Percentiles rank a stretch among this genome's conserved stretches.
These are phyloP conservation scores for Baronia brevicornis DNA, from an alignment of 2,888 invertebrate species.

Conservation along the genomic window DNA sequence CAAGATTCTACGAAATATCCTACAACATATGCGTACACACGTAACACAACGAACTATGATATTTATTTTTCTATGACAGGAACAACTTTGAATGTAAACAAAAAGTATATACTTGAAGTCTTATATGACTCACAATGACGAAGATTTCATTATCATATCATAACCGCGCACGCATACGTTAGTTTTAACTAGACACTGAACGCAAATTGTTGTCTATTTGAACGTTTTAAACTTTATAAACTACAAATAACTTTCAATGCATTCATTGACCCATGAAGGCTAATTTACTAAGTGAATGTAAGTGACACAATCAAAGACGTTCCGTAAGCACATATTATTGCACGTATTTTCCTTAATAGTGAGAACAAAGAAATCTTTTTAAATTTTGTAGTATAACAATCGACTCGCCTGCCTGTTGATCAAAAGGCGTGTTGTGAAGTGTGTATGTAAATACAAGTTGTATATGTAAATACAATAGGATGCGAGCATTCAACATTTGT, in stretches of 20 bases:
- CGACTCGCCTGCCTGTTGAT: constrained; percentile 66
- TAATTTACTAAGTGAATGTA: constrained; percentile 45
- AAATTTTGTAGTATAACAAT: constrained; percentile 33
- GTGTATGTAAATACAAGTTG: too few relatives aligned
- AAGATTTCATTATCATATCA: constrained; percentile 71
- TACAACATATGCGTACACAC: constrained; percentile 28
- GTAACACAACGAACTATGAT: background rate
- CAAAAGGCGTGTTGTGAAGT: constrained; percentile 49
- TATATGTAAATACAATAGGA: constrained; percentile 58
- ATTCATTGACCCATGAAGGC: constrained; percentile 39
- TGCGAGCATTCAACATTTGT: constrained; percentile 57
- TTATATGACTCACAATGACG: constrained; percentile 71
- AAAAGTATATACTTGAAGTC: constrained; percentile 65
- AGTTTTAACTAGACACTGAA: constrained; percentile 58
- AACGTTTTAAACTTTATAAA: constrained; percentile 27
- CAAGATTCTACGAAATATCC: constrained; percentile 40
- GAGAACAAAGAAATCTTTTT: constrained; percentile 64
- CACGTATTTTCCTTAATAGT: constrained; percentile 55
- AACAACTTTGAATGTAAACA: constrained; percentile 56
- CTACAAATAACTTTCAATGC: constrained; percentile 19
- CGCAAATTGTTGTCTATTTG: constrained; percentile 45
- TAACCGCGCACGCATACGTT: constrained; percentile 51
- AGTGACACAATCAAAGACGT: constrained; percentile 35
- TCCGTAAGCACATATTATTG: constrained; percentile 37
- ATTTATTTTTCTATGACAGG: too few relatives aligned